Base-by-base conservation (phyloP, 1,140 invertebrate genomes). In the Leptinotarsa defecta region DNA sequence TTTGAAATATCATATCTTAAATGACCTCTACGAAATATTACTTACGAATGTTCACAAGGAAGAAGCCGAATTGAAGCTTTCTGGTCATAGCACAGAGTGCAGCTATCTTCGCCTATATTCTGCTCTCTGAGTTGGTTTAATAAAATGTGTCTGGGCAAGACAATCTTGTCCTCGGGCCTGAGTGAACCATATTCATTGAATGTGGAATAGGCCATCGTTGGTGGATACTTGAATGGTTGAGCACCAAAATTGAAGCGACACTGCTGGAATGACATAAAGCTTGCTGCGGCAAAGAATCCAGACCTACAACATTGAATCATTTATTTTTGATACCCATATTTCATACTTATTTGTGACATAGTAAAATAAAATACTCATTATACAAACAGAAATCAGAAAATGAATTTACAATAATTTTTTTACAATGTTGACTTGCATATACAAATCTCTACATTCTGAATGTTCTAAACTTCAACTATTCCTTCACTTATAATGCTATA, bases 211-310 rank as follows among this genome's bases (percentile, higher is more conserved):
- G 57, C 13, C 19, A 63, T 68, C 3, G 82, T 71, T 89, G 86
- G 82, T 68, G 95, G 94, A 88, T 89, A 94, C 77, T 89, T 89
- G 86, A 97, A 98, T 3, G 93, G 91, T 78, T 91, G 88, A 69
- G 90, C 88, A 70, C 96, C 96, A 87, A 98, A 98, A 88, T 98
- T 98, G 86, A 98, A 97, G 65, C 92, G 89, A 88, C 95, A 96
- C 83, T 97, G 95, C 83, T 98, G 96, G 87, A 96, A 97, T 73
- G 95, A 95, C 96, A 98, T 97, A 83, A 97, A 97, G 87, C 95
- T 97, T 2, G 95, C 96, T 17, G 95, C 96, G 64, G 96, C 95
- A 87, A 96, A 97, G 87, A 96, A 97, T 72, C 95, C 95, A 80
- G 89, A 88, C 79, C 94, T 96, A 83, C 62, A 88, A 87, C 34